A percentile compares a stretch with the other conserved stretches of the same genome.
Conservation (phyloP, 2,113 vertebrate genomes). For the Gulo gulo region DNA sequence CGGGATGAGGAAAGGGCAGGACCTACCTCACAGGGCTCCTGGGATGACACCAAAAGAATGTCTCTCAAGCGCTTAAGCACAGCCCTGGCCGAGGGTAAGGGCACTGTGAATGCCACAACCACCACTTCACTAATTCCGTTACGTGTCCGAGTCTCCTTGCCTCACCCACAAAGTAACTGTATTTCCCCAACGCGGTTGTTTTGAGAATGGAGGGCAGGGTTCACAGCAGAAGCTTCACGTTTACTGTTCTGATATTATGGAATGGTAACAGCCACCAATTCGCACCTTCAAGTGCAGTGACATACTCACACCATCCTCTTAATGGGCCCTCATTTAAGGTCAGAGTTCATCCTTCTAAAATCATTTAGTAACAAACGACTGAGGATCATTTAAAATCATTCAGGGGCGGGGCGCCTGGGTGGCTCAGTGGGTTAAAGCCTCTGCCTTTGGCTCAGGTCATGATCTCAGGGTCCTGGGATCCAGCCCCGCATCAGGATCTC, state of each 20-base stretch:
- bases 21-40: not conserved
- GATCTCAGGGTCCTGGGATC: too few species aligned
- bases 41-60: not conserved
- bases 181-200: not conserved
- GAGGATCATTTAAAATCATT: not conserved
- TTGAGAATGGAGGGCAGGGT: not conserved
- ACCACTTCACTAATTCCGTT: not conserved
- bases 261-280: not conserved
- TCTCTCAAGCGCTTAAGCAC: not conserved
- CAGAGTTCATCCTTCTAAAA: not conserved
- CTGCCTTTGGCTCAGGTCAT: too few species aligned
- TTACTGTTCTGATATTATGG: not conserved
- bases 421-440: too few species aligned
- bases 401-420: too few species aligned
- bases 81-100: not conserved
- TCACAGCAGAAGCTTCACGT: not conserved
- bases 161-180: not conserved
- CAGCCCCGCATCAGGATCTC: accelerated
- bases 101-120: not conserved
- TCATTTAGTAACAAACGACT: not conserved
- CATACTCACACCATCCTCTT: not conserved
- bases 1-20: not conserved
- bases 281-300: not conserved
- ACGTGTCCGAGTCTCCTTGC: not conserved
- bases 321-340: not conserved